Evolutionary conservation across 2,113 vertebrate genomes (phyloP).

Genomic region (Ranitomeya imitator): DNA sequence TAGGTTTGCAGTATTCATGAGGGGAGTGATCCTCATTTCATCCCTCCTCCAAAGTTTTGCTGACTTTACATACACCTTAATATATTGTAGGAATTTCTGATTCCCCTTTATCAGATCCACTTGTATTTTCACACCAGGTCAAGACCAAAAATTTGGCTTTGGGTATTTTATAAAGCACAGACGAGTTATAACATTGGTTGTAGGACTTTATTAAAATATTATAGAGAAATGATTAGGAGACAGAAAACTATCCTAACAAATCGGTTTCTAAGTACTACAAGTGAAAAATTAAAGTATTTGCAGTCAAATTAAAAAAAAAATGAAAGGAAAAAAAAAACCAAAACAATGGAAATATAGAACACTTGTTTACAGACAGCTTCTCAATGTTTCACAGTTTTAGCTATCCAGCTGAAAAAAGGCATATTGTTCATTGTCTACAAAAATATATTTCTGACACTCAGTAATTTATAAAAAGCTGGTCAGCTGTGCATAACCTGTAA

Average conservation of each 20-base stretch:
- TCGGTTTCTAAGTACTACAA: constrained; percentile 57
- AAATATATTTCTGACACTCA: constrained; percentile 78
- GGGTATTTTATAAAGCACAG: background rate
- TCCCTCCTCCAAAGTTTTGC: no score
- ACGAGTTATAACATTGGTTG: constrained; percentile 48
- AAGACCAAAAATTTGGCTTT: no score
- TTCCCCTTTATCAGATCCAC: no score
- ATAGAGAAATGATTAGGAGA: constrained; percentile 66
- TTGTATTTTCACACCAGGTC: no score
- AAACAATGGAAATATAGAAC: constrained; percentile 63
- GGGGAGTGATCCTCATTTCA: no score
- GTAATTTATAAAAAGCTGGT: constrained; percentile 76
- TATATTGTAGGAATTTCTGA: no score
- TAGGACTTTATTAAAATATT: constrained; percentile 76
- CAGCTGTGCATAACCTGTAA: constrained; percentile 73
- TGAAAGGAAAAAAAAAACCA: constrained; percentile 60
- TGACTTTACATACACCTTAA: no score
- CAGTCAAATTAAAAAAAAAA: constrained; percentile 65
- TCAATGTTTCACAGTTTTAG: constrained; percentile 74
- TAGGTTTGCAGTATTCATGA: no score
- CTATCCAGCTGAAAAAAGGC: constrained; percentile 61
- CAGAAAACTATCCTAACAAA: constrained; percentile 57
- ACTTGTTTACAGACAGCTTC: constrained; percentile 70
- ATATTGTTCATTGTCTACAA: constrained; percentile 70
- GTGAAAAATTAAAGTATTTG: constrained; percentile 59